Percentiles rank a stretch among this genome's conserved stretches.
phyloP scores from a whole-genome alignment of 1,140 invertebrate genomes.

The Listronotus bonariensis region DNA sequence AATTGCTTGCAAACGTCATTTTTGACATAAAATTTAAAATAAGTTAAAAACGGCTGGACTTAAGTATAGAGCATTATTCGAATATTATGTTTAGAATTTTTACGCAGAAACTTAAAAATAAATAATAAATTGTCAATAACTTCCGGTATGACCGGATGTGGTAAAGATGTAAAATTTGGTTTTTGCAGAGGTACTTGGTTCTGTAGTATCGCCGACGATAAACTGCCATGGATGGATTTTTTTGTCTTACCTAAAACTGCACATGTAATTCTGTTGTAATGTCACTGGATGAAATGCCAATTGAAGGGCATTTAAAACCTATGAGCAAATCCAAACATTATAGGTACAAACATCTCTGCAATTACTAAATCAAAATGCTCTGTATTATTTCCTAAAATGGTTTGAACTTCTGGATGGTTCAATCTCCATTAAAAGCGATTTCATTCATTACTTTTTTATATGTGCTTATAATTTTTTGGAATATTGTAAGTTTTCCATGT shows the following conservation, averaged over 20 bases:
- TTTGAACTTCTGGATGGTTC: constrained; percentile 49
- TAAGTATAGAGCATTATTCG: no score
- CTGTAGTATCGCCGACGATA: no score
- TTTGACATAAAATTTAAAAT: no score
- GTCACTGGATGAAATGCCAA: constrained; percentile 41
- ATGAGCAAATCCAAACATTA: constrained; percentile 39
- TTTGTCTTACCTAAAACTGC: constrained; percentile 51
- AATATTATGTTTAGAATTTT: no score
- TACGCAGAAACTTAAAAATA: no score
- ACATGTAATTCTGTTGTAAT: constrained; percentile 9
- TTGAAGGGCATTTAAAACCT: constrained; percentile 44
- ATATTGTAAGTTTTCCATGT: not conserved
- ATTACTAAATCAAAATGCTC: constrained; percentile 51
- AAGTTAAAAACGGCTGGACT: no score
- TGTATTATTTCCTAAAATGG: constrained; percentile 41
- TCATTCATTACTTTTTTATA: not conserved
- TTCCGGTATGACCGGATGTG: no score
- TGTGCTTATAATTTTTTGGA: not conserved
- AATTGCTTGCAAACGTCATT: no score
- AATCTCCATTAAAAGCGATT: constrained; percentile 24
- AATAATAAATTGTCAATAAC: no score
- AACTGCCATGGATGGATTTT: no score
- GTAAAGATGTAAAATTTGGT: no score
- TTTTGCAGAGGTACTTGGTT: no score
- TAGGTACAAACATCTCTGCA: constrained; percentile 41